A percentile compares a stretch with the other conserved stretches of the same genome.
Conservation (phyloP, 2,113 vertebrate genomes). For the Corythaixoides concolor region DNA sequence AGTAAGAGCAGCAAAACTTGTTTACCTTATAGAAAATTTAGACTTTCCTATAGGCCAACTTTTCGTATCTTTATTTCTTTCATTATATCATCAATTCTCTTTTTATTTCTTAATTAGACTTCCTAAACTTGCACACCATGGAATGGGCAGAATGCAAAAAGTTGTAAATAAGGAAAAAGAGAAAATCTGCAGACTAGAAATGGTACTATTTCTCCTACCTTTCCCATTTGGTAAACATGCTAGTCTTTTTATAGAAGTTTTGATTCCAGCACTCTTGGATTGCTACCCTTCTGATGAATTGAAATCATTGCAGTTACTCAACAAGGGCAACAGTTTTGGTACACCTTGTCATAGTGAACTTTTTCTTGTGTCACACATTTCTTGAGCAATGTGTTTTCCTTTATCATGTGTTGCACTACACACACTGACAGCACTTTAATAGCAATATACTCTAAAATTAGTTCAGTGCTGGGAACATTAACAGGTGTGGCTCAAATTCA, state of each 20-base stretch:
- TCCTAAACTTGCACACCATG: background rate
- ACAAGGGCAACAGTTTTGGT: background rate
- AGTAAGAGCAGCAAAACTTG: background rate
- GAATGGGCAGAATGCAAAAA: background rate
- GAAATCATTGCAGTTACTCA: background rate
- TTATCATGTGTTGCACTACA: background rate
- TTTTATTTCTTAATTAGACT: background rate
- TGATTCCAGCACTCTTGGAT: background rate
- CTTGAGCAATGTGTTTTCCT: background rate
- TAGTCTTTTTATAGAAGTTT: background rate
- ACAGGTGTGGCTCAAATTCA: background rate
- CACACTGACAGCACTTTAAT: background rate
- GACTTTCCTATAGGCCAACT: background rate
- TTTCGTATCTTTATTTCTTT: background rate
- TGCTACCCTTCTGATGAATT: background rate
- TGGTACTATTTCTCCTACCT: accelerated
- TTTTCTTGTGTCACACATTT: background rate
- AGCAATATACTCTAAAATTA: background rate
- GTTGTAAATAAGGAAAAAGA: background rate
- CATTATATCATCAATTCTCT: background rate
- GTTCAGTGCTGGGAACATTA: background rate
- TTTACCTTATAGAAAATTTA: background rate
- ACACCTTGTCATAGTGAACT: background rate
- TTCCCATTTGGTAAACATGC: background rate
- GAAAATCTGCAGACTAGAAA: background rate